These are phyloP conservation scores for Lutra lutra DNA, from an alignment of 2,797 vertebrate genomes.

Conservation along the genomic window DNA sequence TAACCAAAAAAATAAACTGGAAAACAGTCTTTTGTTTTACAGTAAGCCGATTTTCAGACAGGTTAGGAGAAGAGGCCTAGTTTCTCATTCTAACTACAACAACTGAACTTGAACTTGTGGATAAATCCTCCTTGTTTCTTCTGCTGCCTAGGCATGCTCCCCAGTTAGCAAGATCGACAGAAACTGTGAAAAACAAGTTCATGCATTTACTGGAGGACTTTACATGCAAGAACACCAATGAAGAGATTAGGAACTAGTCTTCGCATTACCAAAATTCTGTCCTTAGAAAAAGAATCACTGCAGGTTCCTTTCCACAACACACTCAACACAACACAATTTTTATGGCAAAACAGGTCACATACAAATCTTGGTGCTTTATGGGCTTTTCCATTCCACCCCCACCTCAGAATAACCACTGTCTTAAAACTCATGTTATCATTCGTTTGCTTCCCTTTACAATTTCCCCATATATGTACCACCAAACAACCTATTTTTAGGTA, in stretches of 20 bases:
- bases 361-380: background rate
- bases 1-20: background rate
- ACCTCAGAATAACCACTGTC: background rate
- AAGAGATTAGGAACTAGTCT: slow-evolving; percentile 13
- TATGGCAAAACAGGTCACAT: background rate
- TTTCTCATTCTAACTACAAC: slow-evolving; percentile 34
- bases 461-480: background rate
- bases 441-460: background rate
- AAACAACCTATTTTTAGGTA: background rate
- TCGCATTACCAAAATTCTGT: slow-evolving; percentile 23
- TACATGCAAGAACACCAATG: slow-evolving; percentile 9
- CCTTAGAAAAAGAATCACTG: slow-evolving; percentile 7
- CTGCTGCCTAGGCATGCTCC: background rate
- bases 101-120: background rate
- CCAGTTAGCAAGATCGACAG: background rate
- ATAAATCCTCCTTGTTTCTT: background rate
- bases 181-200: background rate
- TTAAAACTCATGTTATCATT: background rate
- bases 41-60: background rate
- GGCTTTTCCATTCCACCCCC: background rate
- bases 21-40: background rate
- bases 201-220: slow-evolving; percentile 23
- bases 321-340: no score
- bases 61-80: background rate
- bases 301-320: background rate